Percentiles rank a stretch among this genome's conserved stretches.
Conservation (phyloP, 1,140 invertebrate species). For the Calliphora vicina region DNA sequence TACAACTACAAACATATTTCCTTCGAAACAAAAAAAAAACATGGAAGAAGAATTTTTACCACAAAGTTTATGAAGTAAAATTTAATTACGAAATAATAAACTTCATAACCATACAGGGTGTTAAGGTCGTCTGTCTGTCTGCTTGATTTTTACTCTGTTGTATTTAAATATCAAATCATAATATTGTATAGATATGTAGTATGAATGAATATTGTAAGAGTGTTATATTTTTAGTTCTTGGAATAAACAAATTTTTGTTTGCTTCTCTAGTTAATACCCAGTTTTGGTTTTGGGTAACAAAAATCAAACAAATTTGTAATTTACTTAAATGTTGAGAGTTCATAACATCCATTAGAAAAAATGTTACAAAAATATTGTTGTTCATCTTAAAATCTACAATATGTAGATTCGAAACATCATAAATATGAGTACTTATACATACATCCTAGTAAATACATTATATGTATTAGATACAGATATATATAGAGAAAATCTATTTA, state of each 20-base stretch:
- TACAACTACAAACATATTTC: not conserved
- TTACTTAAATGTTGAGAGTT: not conserved
- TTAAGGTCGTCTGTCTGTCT: not conserved
- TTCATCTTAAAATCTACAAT: not conserved
- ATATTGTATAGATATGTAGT: too few relatives aligned
- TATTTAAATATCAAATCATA: too few relatives aligned
- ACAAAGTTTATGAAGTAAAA: conserved; percentile 14
- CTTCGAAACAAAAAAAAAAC: not conserved
- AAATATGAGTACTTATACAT: too few relatives aligned
- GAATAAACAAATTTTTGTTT: not conserved
- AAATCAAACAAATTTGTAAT: not conserved
- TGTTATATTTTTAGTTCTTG: too few relatives aligned
- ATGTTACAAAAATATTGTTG: not conserved
- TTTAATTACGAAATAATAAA: conserved; percentile 11
- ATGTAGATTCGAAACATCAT: too few relatives aligned
- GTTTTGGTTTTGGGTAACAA: not conserved
- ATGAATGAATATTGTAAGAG: too few relatives aligned
- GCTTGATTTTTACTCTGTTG: too few relatives aligned
- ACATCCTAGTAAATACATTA: too few relatives aligned
- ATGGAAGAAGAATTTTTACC: not conserved
- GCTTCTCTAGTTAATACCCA: not conserved
- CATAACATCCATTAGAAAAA: not conserved
- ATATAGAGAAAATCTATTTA: too few relatives aligned
- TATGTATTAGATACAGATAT: too few relatives aligned
- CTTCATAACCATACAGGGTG: not conserved